Evolutionary conservation across 1,140 invertebrate species (phyloP), one percentile per base, ranked within the genome.

Genomic region (Drosophila equinoxialis): DNA sequence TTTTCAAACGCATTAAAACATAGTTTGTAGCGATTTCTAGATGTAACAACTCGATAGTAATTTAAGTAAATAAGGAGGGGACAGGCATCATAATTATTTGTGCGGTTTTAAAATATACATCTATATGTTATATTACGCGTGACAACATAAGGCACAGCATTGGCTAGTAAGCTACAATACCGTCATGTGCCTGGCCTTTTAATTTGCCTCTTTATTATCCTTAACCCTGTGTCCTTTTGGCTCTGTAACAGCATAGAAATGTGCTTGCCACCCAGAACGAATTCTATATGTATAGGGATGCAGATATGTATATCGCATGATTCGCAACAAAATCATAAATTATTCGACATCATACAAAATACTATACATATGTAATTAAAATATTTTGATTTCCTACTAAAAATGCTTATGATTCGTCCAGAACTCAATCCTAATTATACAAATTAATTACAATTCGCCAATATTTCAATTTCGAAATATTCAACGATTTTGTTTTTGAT

Each of bases 1-100:
- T 77, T 76, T 77, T 76, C 64, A 79, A 77, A 59, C 62, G 64
- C 39, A 84, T 80, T 68, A 73, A 73, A 69, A 79, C 37, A 42
- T 82, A 87, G 73, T 69, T 76, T 65, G 57, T 87, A 86, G 79
- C 54, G 51, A 68, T 65, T 20, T 51, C 39, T 76, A 79, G 63
- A 54, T 73, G 51, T 74, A 80, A 77, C 7, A 59, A 59, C 57
- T 59, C 57, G 57, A 35, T 20, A 59, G 33, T 54, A 17, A 39
- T 64, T 48, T 72, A 65, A 85, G 59, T 57, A 62, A 54, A 51
- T 14, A 59, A 17, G 33, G 48, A 74, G 48, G 71, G 48, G 61
- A 45, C 14, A 55, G 41, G 33, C 33, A 51, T 51, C 45, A 51
- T 48, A 14, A 48, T 51, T 51, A 51, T 51, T 51, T 51, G 45